Conservation (phyloP, 2,113 vertebrate species). For the Sinocyclocheilus anophthalmus region DNA sequence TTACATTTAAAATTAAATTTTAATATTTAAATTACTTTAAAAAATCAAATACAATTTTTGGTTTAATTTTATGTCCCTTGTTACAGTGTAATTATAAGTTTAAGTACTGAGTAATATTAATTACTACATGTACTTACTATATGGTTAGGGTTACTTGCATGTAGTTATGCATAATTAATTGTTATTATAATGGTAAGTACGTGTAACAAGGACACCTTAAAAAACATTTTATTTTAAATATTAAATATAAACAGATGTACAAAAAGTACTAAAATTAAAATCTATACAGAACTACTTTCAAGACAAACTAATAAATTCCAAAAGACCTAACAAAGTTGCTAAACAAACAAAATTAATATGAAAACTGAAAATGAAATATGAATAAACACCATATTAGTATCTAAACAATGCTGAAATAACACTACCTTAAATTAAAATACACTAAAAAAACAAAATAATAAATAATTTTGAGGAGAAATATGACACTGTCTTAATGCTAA, state of each 20-base stretch:
- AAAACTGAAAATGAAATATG: neutral
- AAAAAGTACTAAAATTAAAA: neutral
- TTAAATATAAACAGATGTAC: neutral
- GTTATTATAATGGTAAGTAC: no score
- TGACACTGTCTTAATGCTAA: neutral
- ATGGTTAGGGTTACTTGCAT: no score
- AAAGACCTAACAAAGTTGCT: neutral
- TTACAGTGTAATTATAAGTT: no score
- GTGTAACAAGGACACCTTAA: no score
- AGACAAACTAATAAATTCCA: neutral
- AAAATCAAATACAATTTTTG: no score
- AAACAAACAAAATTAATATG: neutral
- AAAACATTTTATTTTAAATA: neutral
- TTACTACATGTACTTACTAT: no score
- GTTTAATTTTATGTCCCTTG: no score
- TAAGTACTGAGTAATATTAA: no score
- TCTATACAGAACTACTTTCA: neutral
- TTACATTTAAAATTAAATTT: no score
- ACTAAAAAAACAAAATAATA: neutral
- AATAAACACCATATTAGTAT: neutral
- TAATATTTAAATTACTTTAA: no score
- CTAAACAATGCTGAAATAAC: neutral
- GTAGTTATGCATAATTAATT: no score
- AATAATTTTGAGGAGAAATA: neutral
- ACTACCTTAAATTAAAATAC: neutral